Percentiles rank a stretch among this genome's conserved stretches.
Conservation (phyloP, 2,113 vertebrate species). For the Cardinalis cardinalis region DNA sequence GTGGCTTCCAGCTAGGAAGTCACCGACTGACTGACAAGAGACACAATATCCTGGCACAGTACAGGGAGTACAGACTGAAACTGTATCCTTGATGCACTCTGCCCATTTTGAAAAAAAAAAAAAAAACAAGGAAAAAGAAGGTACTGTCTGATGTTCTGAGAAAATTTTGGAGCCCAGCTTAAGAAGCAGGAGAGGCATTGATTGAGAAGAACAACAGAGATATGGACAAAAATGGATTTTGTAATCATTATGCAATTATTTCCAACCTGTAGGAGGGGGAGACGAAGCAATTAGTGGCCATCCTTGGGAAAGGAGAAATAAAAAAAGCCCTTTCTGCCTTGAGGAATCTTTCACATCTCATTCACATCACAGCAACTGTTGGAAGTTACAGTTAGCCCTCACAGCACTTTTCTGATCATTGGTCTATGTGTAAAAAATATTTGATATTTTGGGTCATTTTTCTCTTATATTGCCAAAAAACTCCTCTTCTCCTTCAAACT, state of each 20-base stretch:
- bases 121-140: neutral
- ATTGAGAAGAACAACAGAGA: neutral
- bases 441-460: neutral
- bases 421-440: neutral
- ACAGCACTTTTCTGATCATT: neutral
- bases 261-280: neutral
- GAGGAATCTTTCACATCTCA: slow-evolving; percentile 10
- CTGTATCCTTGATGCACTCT: neutral
- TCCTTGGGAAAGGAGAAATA: neutral
- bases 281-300: slow-evolving; percentile 5
- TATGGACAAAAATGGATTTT: neutral
- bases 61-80: neutral
- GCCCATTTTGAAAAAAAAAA: neutral
- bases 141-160: neutral
- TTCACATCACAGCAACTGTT: neutral
- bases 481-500: neutral
- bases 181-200: neutral
- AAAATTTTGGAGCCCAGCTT: neutral
- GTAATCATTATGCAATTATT: neutral
- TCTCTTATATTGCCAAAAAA: neutral
- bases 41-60: neutral
- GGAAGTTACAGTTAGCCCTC: neutral
- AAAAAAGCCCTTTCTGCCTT: slow-evolving; percentile 5
- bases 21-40: neutral
- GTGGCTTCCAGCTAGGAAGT: neutral